Conservation (phyloP, 2,797 vertebrate genomes). For the Selene dorsalis region DNA sequence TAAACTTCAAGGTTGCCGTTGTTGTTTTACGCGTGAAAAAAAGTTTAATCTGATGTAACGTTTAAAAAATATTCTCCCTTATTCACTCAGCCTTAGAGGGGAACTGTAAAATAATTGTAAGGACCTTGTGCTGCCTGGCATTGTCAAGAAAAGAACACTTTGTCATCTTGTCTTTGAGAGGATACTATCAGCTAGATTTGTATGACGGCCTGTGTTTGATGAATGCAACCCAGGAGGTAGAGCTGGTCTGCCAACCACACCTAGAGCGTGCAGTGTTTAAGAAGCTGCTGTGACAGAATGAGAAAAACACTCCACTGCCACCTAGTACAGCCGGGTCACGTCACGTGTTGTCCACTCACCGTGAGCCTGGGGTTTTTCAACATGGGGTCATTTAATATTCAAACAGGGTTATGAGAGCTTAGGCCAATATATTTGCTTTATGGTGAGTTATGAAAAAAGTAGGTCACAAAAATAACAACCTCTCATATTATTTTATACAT, state of each 20-base stretch:
- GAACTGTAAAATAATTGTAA: neutral
- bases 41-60: neutral
- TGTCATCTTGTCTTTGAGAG: neutral
- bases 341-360: slow-evolving; percentile 5
- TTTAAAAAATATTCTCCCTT: neutral
- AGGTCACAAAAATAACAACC: slow-evolving; percentile 6
- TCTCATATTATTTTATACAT: neutral
- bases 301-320: slow-evolving; percentile 31
- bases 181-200: slow-evolving; percentile 27
- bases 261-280: slow-evolving; percentile 25
- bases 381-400: neutral
- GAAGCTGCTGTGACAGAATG: slow-evolving; percentile 27
- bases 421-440: slow-evolving; percentile 2
- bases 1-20: neutral
- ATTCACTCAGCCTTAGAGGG: neutral
- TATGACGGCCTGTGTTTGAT: slow-evolving; percentile 24
- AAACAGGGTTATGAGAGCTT: slow-evolving; percentile 6
- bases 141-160: neutral
- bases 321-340: slow-evolving; percentile 11
- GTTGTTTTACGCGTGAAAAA: too few species aligned
- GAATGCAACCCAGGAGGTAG: slow-evolving; percentile 64
- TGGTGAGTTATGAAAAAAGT: slow-evolving; percentile 12
- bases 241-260: slow-evolving; percentile 74
- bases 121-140: neutral
- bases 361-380: slow-evolving; percentile 3